Base-by-base conservation (phyloP, 2,113 vertebrate genomes). In the Machaerirhynchus nigripectus region DNA sequence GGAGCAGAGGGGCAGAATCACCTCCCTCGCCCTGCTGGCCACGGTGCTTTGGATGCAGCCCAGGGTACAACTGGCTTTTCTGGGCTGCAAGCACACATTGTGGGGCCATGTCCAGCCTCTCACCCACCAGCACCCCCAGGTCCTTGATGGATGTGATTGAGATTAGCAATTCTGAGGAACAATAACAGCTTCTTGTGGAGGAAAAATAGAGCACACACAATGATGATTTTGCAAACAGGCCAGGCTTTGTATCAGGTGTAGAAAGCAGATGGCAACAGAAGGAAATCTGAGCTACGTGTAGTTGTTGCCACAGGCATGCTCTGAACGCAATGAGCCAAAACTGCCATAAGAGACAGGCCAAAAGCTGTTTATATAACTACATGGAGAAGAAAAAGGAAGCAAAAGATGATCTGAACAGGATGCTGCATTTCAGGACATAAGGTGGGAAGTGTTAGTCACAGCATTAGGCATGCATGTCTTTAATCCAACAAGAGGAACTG, bases 361-460 rank as follows among this genome's bases (percentile, higher is more conserved):
- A 87, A 91, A 91, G 35, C 56, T 94, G 84, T 87, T 92, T 94
- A 78, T 37, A 15, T 90, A 95, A 89, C 64, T 68, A 56, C 1
- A 6, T 7, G 27, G 24, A 55, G 52, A 81, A 95, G 80, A 68
- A 87, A 52, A 89, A 87, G 73, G 86, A 95, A 92, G 77, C 15
- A 84, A 95, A 61, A 84, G 74, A 95, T 76, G 55, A 94, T 94
- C 56, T 3, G 55, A 83, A 87, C 49, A 90, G 91, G 81, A 87
- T 75, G 39, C 61, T 91, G 52, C 56, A 68, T 94, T 94, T 95
- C 70, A 89, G 89, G 94, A 96, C 89, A 95, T 84, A 73, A 95
- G 87, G 89, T 96, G 91, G 94, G 89, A 96, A 96, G 86, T 92
- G 91, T 95, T 93, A 96, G 86, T 95, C 95, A 95, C 86, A 95